Evolutionary conservation across 2,113 vertebrate species (phyloP).

Genomic region (Columba livia): DNA sequence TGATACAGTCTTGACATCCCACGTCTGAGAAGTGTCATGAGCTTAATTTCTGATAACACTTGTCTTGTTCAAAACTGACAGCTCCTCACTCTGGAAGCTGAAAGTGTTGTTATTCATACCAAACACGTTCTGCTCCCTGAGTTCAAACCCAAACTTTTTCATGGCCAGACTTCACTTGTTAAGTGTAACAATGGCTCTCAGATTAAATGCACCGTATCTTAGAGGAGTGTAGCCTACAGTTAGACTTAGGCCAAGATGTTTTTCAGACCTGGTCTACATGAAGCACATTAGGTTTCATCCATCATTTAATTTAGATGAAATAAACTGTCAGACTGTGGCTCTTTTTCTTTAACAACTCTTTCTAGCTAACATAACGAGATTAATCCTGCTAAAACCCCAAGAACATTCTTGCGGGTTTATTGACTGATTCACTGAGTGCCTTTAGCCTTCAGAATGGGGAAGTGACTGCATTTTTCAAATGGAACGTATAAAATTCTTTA

Average conservation of each 20-base stretch:
- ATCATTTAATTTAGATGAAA: neutral
- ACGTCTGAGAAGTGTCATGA: neutral
- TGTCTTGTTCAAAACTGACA: neutral
- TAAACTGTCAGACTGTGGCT: neutral
- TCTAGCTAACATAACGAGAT: neutral
- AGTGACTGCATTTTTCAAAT: neutral
- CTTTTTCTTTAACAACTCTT: neutral
- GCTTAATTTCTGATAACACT: neutral
- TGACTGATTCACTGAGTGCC: neutral
- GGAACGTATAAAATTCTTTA: neutral
- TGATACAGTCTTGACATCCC: neutral
- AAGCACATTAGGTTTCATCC: neutral
- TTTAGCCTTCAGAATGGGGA: neutral
- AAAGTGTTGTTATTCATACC: neutral
- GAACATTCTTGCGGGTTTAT: neutral
- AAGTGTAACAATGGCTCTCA: neutral
- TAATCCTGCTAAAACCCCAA: neutral
- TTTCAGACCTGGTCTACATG: neutral
- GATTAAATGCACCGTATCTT: neutral
- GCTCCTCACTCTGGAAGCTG: neutral
- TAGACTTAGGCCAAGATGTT: neutral
- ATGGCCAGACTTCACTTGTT: neutral
- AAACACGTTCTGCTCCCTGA: fast-evolving
- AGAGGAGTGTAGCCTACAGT: neutral
- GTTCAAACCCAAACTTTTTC: neutral